Evolutionary conservation across 2,113 vertebrate species (phyloP).

Genomic region (Megaptera novaeangliae): DNA sequence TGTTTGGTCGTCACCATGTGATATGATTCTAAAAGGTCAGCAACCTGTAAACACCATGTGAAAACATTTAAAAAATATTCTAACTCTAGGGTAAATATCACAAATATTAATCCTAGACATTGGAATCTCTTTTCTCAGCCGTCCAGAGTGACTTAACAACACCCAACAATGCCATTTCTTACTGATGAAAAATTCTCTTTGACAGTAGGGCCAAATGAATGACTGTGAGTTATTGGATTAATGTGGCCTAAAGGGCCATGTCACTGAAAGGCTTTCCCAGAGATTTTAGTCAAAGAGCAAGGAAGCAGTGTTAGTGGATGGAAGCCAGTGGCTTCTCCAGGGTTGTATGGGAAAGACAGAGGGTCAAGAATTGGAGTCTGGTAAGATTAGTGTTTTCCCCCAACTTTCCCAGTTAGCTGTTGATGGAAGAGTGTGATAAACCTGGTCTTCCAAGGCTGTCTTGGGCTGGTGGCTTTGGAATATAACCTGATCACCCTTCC

Average conservation of each 20-base stretch:
- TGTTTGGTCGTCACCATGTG: not conserved
- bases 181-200: conserved; percentile 36
- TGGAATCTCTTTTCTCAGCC: conserved; percentile 15
- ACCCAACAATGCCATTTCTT: conserved; percentile 48
- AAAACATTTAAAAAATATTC: conserved; percentile 27
- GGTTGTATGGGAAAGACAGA: not conserved
- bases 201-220: conserved; percentile 16
- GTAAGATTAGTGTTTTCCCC: not conserved
- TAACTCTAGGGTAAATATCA: conserved; percentile 53
- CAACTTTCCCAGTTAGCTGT: no score
- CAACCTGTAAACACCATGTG: conserved; percentile 26
- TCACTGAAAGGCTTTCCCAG: not conserved
- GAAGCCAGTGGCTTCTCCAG: not conserved
- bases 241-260: not conserved
- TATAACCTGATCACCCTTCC: not conserved
- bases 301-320: not conserved
- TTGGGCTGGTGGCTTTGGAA: not conserved
- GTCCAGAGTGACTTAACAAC: not conserved
- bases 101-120: conserved; percentile 50
- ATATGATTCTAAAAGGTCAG: conserved; percentile 44
- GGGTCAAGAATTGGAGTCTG: not conserved
- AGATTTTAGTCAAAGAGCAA: not conserved
- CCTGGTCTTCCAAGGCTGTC: not conserved
- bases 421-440: not conserved
- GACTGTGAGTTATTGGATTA: not conserved